phyloP scores from a whole-genome alignment of 2,888 invertebrate species.

The Physocephala rufipes region DNA sequence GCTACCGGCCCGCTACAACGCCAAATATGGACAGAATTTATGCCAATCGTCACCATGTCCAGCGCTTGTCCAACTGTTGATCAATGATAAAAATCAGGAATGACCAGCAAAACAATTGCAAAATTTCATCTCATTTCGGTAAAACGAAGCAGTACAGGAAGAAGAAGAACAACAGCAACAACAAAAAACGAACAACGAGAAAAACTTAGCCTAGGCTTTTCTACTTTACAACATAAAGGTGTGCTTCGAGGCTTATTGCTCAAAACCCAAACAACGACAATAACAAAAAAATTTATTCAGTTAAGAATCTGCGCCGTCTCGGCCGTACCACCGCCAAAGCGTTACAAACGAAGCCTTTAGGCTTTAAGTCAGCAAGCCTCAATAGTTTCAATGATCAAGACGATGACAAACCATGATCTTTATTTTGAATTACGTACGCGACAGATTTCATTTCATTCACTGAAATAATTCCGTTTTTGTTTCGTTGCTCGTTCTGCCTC shows the following conservation, averaged over 20 bases:
- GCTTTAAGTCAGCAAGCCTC: too few relatives aligned
- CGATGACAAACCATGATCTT: not conserved
- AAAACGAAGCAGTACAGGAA: not conserved
- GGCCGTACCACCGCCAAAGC: not conserved
- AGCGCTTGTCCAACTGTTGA: conserved; percentile 34
- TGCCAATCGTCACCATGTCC: conserved; percentile 39
- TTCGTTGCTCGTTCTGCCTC: not conserved
- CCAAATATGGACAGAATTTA: conserved; percentile 46
- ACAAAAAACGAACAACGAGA: not conserved
- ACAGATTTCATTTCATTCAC: conserved; percentile 27
- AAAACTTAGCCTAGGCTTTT: not conserved
- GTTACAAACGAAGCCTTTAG: not conserved
- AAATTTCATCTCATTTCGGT: not conserved
- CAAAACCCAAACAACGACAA: too few relatives aligned
- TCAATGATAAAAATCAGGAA: conserved; percentile 45
- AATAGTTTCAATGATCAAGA: too few relatives aligned
- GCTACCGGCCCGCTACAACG: not conserved
- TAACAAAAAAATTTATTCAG: too few relatives aligned
- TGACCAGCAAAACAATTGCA: conserved; percentile 33
- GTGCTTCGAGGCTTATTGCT: too few relatives aligned
- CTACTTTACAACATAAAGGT: too few relatives aligned
- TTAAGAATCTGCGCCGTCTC: too few relatives aligned
- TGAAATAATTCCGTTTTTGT: conserved; percentile 11
- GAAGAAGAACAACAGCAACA: not conserved
- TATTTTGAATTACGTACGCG: conserved; percentile 23